Evolutionary conservation across 2,113 vertebrate genomes (phyloP), one percentile per base, ranked within the genome.

Genomic region (Nothoprocta pentlandii): DNA sequence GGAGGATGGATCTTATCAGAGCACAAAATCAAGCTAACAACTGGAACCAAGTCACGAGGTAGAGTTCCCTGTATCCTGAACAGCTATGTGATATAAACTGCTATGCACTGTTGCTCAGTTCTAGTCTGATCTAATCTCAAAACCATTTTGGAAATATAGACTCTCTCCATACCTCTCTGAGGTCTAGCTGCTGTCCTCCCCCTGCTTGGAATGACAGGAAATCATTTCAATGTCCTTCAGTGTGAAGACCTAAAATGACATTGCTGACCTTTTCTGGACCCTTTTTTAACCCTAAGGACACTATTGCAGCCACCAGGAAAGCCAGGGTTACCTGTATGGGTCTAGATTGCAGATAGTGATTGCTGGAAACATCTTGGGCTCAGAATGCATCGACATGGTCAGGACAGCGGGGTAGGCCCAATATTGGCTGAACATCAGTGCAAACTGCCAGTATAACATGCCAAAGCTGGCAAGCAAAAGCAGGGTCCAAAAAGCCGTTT

Each of bases 291-390:
- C 3, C 5, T 56, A 6, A 26, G 20, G 23, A 30, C 3, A 2
- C 3, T 44, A 21, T 15, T 13, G 12, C 16, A 17, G 67, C 56
- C 21, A 4, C 58, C 47, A 51, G 10, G 13, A 26, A 66, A 53
- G 59, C 39, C 2, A 4, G 1, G 3, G 32, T 63, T 95, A 98
- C 98, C 97, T 93, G 90, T 92, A 96, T 0, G 98, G 97, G 49
- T 98, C 97, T 85, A 97, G 85, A 46, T 97, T 97, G 15, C 98
- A 98, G 87, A 98, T 79, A 16, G 97, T 98, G 71, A 98, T 74
- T 0, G 97, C 91, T 0, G 97, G 98, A 73, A 97, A 98, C 85
- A 92, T 95, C 58, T 97, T 97, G 13, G 66, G 88, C 36, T 96
- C 95, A 0, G 96, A 98, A 71, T 94, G 95, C 64, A 97, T 42